Conservation (phyloP, 2,797 vertebrate species). For the Heterohyrax brucei region DNA sequence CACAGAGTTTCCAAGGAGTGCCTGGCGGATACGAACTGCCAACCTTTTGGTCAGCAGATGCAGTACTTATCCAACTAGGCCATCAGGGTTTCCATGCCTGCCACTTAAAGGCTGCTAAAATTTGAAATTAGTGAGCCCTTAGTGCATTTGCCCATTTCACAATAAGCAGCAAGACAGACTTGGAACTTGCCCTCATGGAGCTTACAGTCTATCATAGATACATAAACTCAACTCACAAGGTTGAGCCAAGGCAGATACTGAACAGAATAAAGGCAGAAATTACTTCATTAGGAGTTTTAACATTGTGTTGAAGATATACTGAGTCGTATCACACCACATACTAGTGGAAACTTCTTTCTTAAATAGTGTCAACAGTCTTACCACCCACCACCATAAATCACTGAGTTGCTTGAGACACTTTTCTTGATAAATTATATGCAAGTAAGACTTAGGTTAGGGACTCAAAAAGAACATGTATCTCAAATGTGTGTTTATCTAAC, state of each 20-base stretch:
- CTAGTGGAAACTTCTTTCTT: neutral
- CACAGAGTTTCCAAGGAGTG: no score
- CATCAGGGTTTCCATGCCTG: no score
- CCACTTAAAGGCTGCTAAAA: neutral
- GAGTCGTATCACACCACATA: neutral
- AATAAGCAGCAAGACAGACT: neutral
- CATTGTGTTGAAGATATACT: neutral
- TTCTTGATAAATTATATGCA: neutral
- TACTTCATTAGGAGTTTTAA: neutral
- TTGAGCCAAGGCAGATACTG: neutral
- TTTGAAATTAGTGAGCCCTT: neutral
- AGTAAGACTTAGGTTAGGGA: neutral
- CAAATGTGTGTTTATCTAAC: conserved; percentile 30
- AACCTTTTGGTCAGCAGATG: no score
- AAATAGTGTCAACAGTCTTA: neutral
- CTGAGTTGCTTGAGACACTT: neutral
- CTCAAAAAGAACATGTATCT: neutral
- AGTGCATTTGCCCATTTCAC: conserved; percentile 14
- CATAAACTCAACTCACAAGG: neutral
- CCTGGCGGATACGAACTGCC: no score
- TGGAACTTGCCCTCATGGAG: neutral
- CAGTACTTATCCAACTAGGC: no score
- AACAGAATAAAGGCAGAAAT: conserved; percentile 7
- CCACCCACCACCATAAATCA: neutral
- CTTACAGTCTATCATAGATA: neutral